Evolutionary conservation across 2,113 vertebrate genomes (phyloP).

Genomic region (Irena cyanogastra): DNA sequence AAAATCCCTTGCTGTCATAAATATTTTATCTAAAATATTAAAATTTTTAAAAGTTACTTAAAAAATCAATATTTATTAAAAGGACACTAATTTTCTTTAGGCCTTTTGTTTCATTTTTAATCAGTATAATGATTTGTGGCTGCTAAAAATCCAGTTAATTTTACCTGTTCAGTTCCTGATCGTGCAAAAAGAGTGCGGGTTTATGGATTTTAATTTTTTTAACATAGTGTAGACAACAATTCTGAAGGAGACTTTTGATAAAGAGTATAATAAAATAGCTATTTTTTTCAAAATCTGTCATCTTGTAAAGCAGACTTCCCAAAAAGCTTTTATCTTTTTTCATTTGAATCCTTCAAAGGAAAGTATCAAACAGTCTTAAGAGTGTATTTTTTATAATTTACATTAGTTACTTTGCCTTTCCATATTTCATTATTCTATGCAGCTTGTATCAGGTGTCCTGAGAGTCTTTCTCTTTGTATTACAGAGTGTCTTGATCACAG

Average conservation of each 20-base stretch:
- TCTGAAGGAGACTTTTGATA: background rate
- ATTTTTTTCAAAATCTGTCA: background rate
- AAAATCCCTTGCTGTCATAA: background rate
- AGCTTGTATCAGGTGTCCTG: slow-evolving; percentile 2
- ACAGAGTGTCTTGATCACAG: slow-evolving; percentile 23
- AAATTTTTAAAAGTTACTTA: background rate
- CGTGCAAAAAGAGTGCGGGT: background rate
- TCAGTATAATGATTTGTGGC: background rate
- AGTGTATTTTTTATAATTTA: slow-evolving; percentile 33
- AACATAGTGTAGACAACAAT: background rate
- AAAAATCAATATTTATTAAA: background rate
- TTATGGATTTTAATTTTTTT: background rate
- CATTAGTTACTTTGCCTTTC: slow-evolving; percentile 8
- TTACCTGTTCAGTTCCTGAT: background rate
- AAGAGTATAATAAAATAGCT: background rate
- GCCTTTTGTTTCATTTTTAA: background rate
- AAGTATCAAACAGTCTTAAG: slow-evolving; percentile 22
- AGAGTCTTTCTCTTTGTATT: slow-evolving; percentile 39
- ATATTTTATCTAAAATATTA: background rate
- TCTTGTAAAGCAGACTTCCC: background rate
- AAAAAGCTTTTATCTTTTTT: slow-evolving; percentile 27
- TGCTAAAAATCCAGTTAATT: background rate
- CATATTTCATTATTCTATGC: slow-evolving; percentile 13
- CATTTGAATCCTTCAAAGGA: slow-evolving; percentile 36
- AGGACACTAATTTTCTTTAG: background rate